A percentile compares a stretch with the other conserved stretches of the same genome.
Conservation (phyloP, 1,140 invertebrate species). For the Aphis craccivora region DNA sequence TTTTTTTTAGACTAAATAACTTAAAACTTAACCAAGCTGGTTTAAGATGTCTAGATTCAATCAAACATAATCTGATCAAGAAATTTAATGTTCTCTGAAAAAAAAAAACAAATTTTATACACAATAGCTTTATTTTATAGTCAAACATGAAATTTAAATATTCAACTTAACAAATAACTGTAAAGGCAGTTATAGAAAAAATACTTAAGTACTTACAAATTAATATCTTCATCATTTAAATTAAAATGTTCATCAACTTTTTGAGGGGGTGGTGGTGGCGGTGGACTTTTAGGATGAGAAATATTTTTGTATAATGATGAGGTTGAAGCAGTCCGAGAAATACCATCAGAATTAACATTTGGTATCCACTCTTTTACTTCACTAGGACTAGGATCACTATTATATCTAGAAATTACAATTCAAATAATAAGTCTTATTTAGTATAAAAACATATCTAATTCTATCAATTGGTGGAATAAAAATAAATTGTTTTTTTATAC, state of each 20-base stretch:
- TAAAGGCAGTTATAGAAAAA: background rate
- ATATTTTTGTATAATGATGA: conserved; percentile 42
- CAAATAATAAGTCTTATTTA: background rate
- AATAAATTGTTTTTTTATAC: no score
- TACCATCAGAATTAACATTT: conserved; percentile 33
- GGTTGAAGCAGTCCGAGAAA: conserved; percentile 34
- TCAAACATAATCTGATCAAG: background rate
- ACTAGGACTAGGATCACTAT: conserved; percentile 52
- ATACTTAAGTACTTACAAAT: conserved; percentile 41
- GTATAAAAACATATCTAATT: background rate
- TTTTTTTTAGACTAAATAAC: no score
- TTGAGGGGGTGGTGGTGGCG: conserved; percentile 9
- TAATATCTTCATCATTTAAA: background rate
- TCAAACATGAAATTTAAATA: background rate
- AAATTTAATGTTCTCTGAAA: background rate
- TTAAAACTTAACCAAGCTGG: no score
- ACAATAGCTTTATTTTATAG: background rate
- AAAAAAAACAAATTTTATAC: background rate
- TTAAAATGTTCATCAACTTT: conserved; percentile 27
- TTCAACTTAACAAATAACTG: background rate
- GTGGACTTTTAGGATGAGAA: conserved; percentile 6
- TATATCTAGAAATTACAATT: conserved; percentile 40
- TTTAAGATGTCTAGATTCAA: background rate
- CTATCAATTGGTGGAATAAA: background rate
- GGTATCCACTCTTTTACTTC: conserved; percentile 52